Base-by-base conservation (phyloP, 2,113 vertebrate genomes). In the Notothenia coriiceps region DNA sequence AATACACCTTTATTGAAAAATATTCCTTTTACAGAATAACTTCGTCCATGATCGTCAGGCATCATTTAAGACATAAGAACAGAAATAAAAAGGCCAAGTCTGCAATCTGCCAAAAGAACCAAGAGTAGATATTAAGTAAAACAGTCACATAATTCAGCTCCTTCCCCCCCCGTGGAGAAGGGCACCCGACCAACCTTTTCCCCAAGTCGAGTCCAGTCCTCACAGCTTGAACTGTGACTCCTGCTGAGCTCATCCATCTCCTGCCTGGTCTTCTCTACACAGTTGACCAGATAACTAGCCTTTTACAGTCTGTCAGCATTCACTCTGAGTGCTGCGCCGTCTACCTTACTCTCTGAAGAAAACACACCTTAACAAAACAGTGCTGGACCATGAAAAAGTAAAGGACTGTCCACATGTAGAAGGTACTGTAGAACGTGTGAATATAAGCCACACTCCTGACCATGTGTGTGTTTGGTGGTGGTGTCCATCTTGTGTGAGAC, bases 401-500 rank as follows among this genome's bases (percentile, higher is more conserved):
- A 22, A 22, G 22, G 22, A 22, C 22, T 22, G 74, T 46, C 9
- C 50, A 47, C 60, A 72, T 15, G 6, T 1, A 56, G 25, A 29
- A 49, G 25, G 40, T 22, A 22, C 22, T 22, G 22, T 2, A 59
- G n/a, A 11, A 13, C 12, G 71, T 5, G 8, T n/a, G 13, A 61
- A n/a, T 22, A 0, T 44, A 10, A 52, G 60, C 49, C 20, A 5
- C 13, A 2, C 22, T 52, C 1, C 35, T 65, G 15, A 33, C 10
- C 47, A 25, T 63, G 63, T 29, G 52, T 77, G 51, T 15, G 54
- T 71, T 77, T 49, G 63, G 20, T 10, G 25, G 68, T 44, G 80
- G 71, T 82, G 82, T 88, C 82, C 89, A 88, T 92, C 85, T 88
- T 79, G 63, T 81, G 63, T 6, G 61, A 72, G 80, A 79, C 71